phyloP scores from a whole-genome alignment of 2,888 invertebrate genomes.

The Lycia hirtaria region DNA sequence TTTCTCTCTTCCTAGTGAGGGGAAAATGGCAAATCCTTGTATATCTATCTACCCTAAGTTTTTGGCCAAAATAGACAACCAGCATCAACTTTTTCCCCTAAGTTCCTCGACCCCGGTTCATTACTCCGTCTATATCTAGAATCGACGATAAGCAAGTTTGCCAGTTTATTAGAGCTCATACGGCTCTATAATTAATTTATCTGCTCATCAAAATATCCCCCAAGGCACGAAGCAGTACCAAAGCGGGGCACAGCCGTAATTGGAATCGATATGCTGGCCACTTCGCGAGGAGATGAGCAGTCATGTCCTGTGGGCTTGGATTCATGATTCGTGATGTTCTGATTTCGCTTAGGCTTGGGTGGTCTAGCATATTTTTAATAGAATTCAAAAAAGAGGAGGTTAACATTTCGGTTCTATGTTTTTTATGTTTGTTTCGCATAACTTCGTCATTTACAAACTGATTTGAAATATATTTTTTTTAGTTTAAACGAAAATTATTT shows the following conservation, averaged over 20 bases:
- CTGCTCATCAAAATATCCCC: constrained; percentile 75
- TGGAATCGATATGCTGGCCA: constrained; percentile 28
- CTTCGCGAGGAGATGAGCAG: constrained; percentile 20
- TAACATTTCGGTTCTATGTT: no score
- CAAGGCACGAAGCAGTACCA: constrained; percentile 68
- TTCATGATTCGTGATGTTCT: background rate
- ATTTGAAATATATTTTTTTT: background rate
- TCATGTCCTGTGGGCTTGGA: constrained; percentile 16
- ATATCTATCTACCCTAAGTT: no score
- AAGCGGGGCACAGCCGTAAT: constrained; percentile 37
- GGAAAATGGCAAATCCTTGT: no score
- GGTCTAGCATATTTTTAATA: background rate
- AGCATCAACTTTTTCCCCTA: background rate
- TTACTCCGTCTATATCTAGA: constrained; percentile 57
- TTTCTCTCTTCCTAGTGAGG: no score
- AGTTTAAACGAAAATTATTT: no score
- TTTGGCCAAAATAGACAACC: no score
- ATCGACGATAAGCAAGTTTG: constrained; percentile 66
- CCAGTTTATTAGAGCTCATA: constrained; percentile 63
- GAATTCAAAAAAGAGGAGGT: background rate
- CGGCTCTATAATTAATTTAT: constrained; percentile 76
- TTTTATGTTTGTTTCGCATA: no score
- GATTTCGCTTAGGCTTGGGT: background rate
- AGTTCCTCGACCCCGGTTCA: constrained; percentile 35
- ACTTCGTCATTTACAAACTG: background rate